Evolutionary conservation across 92 coral and sea anemone species (phyloP), one percentile per base, ranked within the genome.

Genomic region (Ricordea florida): DNA sequence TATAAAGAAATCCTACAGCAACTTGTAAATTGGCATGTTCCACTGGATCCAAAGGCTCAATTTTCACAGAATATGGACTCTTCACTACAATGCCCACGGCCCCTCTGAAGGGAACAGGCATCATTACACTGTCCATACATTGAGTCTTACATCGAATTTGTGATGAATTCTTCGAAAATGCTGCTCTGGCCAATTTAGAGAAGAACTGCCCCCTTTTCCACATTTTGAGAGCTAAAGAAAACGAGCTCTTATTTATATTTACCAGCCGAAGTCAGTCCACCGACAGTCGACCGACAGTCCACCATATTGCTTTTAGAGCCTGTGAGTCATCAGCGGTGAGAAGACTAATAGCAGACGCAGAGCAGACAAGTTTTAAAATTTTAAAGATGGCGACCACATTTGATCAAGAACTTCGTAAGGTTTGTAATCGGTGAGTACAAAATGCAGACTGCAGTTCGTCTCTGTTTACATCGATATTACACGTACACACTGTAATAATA

Each of bases 401-500:
- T 62, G 99, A 92, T 30, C 92, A 90, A 52, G 99, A 96, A 49
- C 86, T 96, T 43, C 76, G 99, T 59, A 96, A 86, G 89, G 99
- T 96, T 30, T 13, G 85, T 43, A 28, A 11, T 25, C 8, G 14
- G 11, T 13, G 11, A 4, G 60, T 21, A 6, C 35, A 18, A 3
- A 35, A 10, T 14, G 1, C 26, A 42, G 21, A 42, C 23, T 10
- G 17, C 8, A 17, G n/a, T 38, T 30, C n/a, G 10, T 41, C 40
- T 20, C 18, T 42, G 17, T 28, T 15, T 5, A 20, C 43, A 38
- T 7, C 58, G 3, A n/a, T n/a, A n/a, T n/a, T n/a, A n/a, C n/a
- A n/a, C n/a, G n/a, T n/a, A n/a, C n/a, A n/a, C n/a, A n/a, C n/a
- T n/a, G n/a, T n/a, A n/a, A n/a, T n/a, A n/a, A n/a, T n/a, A n/a